Evolutionary conservation across 2,888 invertebrate species (phyloP).

Genomic region (Mactromeris polynyma): DNA sequence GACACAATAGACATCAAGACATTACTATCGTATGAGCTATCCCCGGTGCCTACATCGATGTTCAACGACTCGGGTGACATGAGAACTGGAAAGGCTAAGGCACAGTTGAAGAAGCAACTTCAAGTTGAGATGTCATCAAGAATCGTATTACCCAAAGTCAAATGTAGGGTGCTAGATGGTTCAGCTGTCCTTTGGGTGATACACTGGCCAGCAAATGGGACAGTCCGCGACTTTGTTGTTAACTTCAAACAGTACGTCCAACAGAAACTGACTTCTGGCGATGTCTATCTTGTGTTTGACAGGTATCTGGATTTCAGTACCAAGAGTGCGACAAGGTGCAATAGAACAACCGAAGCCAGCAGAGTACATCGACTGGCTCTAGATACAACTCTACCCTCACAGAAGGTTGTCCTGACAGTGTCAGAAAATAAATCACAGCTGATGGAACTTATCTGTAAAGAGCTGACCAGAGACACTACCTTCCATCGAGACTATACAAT

Average conservation of each 20-base stretch:
- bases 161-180: conserved; percentile 22
- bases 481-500: no score
- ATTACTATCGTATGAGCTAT: conserved; percentile 23
- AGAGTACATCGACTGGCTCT: background rate
- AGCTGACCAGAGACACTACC: background rate
- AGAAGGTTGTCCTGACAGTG: background rate
- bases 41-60: conserved; percentile 51
- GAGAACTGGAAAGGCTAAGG: conserved; percentile 30
- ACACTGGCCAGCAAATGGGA: conserved; percentile 15
- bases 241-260: background rate
- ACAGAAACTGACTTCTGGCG: background rate
- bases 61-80: conserved; percentile 39
- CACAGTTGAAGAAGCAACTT: background rate
- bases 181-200: conserved; percentile 34
- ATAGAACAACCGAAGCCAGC: background rate
- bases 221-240: conserved; percentile 2
- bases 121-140: background rate
- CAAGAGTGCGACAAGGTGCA: background rate
- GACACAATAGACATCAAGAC: conserved; percentile 21
- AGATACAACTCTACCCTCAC: background rate
- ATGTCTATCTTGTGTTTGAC: conserved; percentile 29
- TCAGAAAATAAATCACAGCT: background rate
- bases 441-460: background rate
- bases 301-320: conserved; percentile 19
- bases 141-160: background rate